Evolutionary conservation across 2,888 invertebrate species (phyloP).

Genomic region (Hybos culiciformis): DNA sequence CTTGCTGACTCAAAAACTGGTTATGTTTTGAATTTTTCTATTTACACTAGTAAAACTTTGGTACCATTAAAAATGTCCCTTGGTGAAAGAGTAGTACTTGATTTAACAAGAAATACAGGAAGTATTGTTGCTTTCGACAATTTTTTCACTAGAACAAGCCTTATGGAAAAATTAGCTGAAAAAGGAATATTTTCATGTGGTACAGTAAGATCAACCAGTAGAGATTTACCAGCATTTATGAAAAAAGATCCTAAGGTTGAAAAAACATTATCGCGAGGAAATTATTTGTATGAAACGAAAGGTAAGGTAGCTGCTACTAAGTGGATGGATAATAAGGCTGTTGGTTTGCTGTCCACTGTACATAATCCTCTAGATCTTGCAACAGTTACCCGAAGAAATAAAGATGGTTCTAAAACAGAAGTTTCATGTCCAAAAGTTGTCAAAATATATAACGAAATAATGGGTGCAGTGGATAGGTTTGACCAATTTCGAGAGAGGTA

Average conservation of each 20-base stretch:
- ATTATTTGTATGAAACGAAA: conserved; percentile 3
- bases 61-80: conserved; percentile 23
- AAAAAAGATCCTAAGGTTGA: conserved; percentile 1
- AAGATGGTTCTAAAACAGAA: conserved; percentile 3
- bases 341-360: conserved; percentile 3
- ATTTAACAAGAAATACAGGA: conserved; percentile 2
- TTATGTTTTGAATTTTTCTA: conserved; percentile 19
- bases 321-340: conserved; percentile 8
- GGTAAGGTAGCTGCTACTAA: conserved; percentile 2
- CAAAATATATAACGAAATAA: conserved; percentile 8
- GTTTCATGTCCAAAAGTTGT: conserved; percentile 8
- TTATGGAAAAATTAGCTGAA: conserved; percentile 3
- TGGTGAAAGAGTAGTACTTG: conserved; percentile 5
- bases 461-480: conserved; percentile 12
- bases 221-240: not conserved
- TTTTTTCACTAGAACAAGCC: conserved; percentile 2
- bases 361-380: conserved; percentile 2
- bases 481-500: conserved; percentile 10
- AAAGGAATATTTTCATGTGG: conserved; percentile 1
- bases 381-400: conserved; percentile 1
- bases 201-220: not conserved
- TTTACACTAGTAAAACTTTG: conserved; percentile 24
- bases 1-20: conserved; percentile 13
- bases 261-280: not conserved
- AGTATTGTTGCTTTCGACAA: conserved; percentile 6